A percentile compares a stretch with the other conserved stretches of the same genome.
These are phyloP conservation scores for Coendou prehensilis DNA, from an alignment of 2,797 vertebrate genomes.

Conservation along the genomic window DNA sequence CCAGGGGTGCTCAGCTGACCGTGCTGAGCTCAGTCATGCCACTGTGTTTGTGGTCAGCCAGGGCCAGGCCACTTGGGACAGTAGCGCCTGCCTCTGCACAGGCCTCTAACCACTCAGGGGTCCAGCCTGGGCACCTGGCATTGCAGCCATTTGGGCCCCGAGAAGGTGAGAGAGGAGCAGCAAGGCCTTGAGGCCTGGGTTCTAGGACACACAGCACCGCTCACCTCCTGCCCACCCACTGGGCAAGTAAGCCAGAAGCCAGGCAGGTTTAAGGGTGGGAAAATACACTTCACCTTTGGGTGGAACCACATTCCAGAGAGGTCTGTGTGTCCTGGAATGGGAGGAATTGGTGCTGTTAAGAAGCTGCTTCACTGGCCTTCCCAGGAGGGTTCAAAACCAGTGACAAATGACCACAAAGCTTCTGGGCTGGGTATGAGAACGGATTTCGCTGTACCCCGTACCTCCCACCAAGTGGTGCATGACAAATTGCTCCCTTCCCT, in stretches of 20 bases:
- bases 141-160: background rate
- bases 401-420: background rate
- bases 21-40: rapidly evolving
- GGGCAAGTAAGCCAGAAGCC: background rate
- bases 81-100: background rate
- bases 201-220: background rate
- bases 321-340: background rate
- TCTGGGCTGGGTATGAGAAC: background rate
- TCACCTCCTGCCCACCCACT: background rate
- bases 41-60: background rate
- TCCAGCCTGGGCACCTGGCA: background rate
- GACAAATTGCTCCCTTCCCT: background rate
- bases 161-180: background rate
- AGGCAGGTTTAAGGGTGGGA: background rate
- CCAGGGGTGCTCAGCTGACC: background rate
- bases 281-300: background rate
- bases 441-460: background rate
- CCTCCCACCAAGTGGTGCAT: background rate
- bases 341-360: background rate
- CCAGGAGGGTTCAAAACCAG: background rate
- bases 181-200: background rate
- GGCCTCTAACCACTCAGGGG: background rate
- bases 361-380: background rate
- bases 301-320: constrained; percentile 19
- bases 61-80: background rate